A percentile compares a stretch with the other conserved stretches of the same genome.
Evolutionary conservation across 2,113 vertebrate genomes (phyloP).

Genomic region (Hepsetus odoe): DNA sequence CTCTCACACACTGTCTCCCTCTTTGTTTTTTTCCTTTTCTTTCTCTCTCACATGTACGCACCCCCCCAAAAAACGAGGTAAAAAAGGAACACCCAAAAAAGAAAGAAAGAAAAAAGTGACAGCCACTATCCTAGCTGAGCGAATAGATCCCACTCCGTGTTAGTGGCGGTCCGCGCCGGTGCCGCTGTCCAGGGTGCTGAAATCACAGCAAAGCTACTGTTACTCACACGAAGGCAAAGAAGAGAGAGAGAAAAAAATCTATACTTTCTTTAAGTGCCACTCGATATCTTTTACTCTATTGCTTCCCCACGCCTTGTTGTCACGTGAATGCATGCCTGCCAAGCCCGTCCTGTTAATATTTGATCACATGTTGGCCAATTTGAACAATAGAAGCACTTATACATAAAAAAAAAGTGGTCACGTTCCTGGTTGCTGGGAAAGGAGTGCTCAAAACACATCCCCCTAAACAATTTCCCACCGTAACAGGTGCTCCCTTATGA

Average conservation of each 20-base stretch:
- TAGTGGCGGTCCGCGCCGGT: slow-evolving; percentile 74
- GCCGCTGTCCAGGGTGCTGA: slow-evolving; percentile 96
- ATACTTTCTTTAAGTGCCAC: slow-evolving; percentile 83
- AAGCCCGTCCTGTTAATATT: slow-evolving; percentile 86
- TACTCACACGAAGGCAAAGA: slow-evolving; percentile 66
- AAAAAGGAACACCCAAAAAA: slow-evolving; percentile 73
- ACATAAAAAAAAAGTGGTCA: slow-evolving; percentile 65
- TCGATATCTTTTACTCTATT: slow-evolving; percentile 81
- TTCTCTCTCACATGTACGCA: background rate
- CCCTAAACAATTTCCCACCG: slow-evolving; percentile 43
- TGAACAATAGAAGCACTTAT: slow-evolving; percentile 70
- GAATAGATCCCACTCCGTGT: slow-evolving; percentile 73
- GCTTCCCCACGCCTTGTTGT: slow-evolving; percentile 85
- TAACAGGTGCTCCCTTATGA: slow-evolving; percentile 41
- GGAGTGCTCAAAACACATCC: slow-evolving; percentile 59
- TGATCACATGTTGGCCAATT: slow-evolving; percentile 87
- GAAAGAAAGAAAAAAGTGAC: slow-evolving; percentile 29
- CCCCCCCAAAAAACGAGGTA: slow-evolving; percentile 63
- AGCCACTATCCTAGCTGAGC: slow-evolving; percentile 70
- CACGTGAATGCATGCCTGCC: slow-evolving; percentile 85
- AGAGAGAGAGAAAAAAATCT: slow-evolving; percentile 66
- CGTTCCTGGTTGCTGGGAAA: slow-evolving; percentile 55
- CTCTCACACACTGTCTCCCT: slow-evolving; percentile 50
- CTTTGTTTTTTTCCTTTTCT: slow-evolving; percentile 51
- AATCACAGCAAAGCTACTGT: slow-evolving; percentile 77